Evolutionary conservation across 1,140 invertebrate species (phyloP).

Genomic region (Bombus haemorrhoidalis): DNA sequence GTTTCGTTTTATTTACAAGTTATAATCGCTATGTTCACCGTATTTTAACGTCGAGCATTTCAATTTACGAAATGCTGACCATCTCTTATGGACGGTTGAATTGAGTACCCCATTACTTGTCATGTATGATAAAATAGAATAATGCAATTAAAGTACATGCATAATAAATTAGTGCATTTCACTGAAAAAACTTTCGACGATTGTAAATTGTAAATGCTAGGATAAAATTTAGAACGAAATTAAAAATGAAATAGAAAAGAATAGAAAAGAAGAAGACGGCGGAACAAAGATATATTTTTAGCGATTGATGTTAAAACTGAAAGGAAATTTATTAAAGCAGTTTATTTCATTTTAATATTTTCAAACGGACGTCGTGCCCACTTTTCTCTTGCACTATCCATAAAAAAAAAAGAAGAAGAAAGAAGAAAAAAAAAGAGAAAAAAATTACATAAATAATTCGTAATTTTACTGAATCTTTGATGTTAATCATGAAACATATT

Average conservation of each 20-base stretch:
- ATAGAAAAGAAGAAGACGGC: background rate
- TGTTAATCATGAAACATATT: slow-evolving; percentile 26
- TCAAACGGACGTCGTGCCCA: slow-evolving; percentile 8
- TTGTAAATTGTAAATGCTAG: slow-evolving; percentile 17
- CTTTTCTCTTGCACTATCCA: slow-evolving; percentile 7
- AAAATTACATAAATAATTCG: slow-evolving; percentile 4
- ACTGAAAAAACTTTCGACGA: background rate
- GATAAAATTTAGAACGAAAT: slow-evolving; percentile 8
- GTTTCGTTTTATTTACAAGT: slow-evolving; percentile 68
- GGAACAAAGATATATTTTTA: background rate
- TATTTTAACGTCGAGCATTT: slow-evolving; percentile 41
- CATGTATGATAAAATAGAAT: slow-evolving; percentile 23
- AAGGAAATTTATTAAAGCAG: slow-evolving; percentile 13
- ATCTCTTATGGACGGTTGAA: slow-evolving; percentile 68
- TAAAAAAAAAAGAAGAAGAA: no score
- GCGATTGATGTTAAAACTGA: background rate
- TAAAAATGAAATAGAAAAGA: background rate
- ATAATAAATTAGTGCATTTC: slow-evolving; percentile 1
- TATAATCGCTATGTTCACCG: slow-evolving; percentile 59
- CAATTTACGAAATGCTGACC: slow-evolving; percentile 62
- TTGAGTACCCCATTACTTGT: slow-evolving; percentile 50
- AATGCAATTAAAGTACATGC: slow-evolving; percentile 25
- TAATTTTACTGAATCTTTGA: slow-evolving; percentile 30
- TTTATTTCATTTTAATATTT: background rate
- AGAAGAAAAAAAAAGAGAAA: no score